Base-by-base conservation (phyloP, 2,888 invertebrate species). In the Hydraecia micacea region DNA sequence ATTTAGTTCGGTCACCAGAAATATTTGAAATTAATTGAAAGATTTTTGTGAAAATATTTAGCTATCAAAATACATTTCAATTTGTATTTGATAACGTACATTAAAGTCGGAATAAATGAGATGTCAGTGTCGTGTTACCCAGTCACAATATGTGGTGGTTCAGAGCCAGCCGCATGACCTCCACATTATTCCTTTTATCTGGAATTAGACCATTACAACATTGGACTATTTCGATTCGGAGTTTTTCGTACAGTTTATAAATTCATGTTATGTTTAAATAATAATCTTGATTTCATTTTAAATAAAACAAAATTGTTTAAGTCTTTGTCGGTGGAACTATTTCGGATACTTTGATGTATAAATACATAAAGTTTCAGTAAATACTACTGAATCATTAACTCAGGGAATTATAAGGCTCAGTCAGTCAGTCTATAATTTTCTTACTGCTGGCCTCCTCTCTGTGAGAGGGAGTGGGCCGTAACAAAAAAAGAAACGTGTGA, bases 191-290 rank as follows among this genome's bases (percentile, higher is more conserved):
- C 92, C 92, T 93, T 94, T 94, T 93, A 93, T 93, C 95, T 94
- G 91, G 92, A 95, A 94, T 95, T 95, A 95, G 94, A 93, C 89
- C 89, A 94, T 95, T 95, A 94, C 95, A 93, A 92, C 94, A 95
- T 92, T 91, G 87, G 88, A 91, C 91, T 92, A 91, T 94, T 94
- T 92, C 91, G 86, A 93, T 93, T 91, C 90, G 82, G 82, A 91
- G 91, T 94, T 94, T 94, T 94, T 94, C 91, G 89, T 89, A 87
- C 89, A 90, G 91, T 94, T 94, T 94, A 93, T 93, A 94, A 93
- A 94, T 93, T 90, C 86, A 88, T 90, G 81, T 87, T 84, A 79
- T 89, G 90, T 93, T 92, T 91, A 89, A 92, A 93, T 92, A 93
- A 92, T 92, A 92, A 89, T 86, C 89, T 91, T 89, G 90, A 91